Evolutionary conservation across 2,888 invertebrate genomes (phyloP), one percentile per base, ranked within the genome.

Genomic region (Idaea dimidiata): DNA sequence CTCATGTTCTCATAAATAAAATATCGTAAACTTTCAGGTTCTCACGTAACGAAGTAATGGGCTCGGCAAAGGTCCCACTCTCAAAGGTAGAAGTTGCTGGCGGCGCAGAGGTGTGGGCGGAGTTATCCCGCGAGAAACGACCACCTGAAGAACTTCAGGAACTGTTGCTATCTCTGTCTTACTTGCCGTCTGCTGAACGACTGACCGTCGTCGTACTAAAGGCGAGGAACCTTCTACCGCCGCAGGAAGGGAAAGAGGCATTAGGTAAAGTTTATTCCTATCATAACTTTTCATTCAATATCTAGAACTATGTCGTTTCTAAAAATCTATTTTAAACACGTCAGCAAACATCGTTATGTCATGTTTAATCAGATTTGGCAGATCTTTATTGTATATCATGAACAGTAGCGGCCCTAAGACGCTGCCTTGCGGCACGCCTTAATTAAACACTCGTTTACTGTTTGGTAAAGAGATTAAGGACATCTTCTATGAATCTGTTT

Each of bases 1-100:
- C 5, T 24, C 24, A 24, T 3, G 24, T 24, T 24, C 1, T 24
- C 24, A 24, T 24, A 24, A 24, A 24, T 3, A 24, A 1, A 24
- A 24, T 24, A 24, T 24, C 24, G 24, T 24, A 1, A 1, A 24
- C 24, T 24, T 24, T 24, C 79, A 93, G 97, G 69, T 97, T 96
- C 88, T 97, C 97, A 16, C 95, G 97, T 61, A 97, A 97, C 85
- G 97, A 97, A 83, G 95, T 97, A 17, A 96, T 97, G 75, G 98
- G 98, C 0, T 97, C 97, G 69, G 96, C 97, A 0, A 94, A 95
- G 71, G 95, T 98, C 63, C 94, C 94, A 0, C 94, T 98, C 76
- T 95, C 95, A 24, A 95, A 96, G 54, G 94, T 97, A 59, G 97
- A 97, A 79, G 94, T 97, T 17, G 95, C 95, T 0, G 95, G 95